Base-by-base conservation (phyloP, 1,140 invertebrate genomes). In the Saccostrea echinata region DNA sequence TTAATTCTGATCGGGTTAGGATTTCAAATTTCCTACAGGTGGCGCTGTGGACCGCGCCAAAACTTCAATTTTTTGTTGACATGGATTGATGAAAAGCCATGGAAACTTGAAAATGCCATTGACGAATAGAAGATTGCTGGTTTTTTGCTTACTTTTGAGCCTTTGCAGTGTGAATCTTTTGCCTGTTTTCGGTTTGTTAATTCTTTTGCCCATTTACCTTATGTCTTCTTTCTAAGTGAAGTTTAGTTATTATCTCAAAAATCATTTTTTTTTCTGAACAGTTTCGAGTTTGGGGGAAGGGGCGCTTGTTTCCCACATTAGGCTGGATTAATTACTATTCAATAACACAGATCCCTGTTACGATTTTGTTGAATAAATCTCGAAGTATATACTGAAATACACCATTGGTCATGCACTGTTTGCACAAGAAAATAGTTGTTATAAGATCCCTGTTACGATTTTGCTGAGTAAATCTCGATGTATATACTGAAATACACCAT, bases 1-100 rank as follows among this genome's bases (percentile, higher is more conserved):
- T n/a, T n/a, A n/a, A 30, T 76, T 76, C 8, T 76, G 27, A 76
- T 33, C 68, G 68, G 68, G 68, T 76, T 76, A 27, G 68, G 27
- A 76, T 30, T 76, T 30, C 30, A 13, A 76, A 30, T 13, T 76
- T 9, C 2, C 13, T 18, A 24, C 24, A 71, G 11, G 55, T 57
- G 21, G 27, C 13, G 68, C 68, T 76, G 27, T 33, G 8, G n/a
- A 33, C 6, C 27, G 68, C 68, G 68, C 68, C 68, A 76, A 76
- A 76, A 76, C 68, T 30, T 76, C 68, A 76, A 35, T 33, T 71
- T 27, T 27, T 71, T 13, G 27, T 76, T 27, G 11, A 33, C 13
- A 30, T 24, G 18, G 27, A 12, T 1, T 68, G n/a, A 30, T 68
- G 2, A 9, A 3, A 68, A 0, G 8, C 11, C n/a, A 27, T 68